Evolutionary conservation across 1,140 invertebrate species (phyloP).

Genomic region (Bombus ignitus): DNA sequence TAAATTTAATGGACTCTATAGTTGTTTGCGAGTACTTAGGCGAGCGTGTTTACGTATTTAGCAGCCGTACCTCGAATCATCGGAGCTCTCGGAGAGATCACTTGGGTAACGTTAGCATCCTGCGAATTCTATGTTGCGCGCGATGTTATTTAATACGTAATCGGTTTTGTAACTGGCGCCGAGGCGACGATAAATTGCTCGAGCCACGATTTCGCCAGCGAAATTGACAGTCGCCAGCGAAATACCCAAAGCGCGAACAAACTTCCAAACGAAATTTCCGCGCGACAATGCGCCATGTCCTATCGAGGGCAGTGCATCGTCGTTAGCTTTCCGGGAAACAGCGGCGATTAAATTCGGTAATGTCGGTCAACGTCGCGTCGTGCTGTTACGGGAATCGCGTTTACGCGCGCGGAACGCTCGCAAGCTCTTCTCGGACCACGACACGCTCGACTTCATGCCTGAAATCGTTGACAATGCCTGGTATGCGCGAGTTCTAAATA

Average conservation of each 20-base stretch:
- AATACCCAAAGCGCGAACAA: not conserved
- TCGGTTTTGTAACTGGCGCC: not conserved
- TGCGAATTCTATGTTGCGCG: not conserved
- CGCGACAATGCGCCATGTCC: not conserved
- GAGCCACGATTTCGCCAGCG: too few species aligned
- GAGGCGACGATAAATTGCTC: not conserved
- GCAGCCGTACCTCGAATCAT: not conserved
- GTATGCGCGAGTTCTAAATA: conserved; percentile 55
- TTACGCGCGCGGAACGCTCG: not conserved
- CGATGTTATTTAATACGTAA: conserved; percentile 3
- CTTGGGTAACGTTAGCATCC: not conserved
- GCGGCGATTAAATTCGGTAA: conserved; percentile 11
- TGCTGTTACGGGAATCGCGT: not conserved
- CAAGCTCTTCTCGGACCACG: not conserved
- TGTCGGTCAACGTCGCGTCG: not conserved
- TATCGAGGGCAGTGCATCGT: not conserved
- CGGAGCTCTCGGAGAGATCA: not conserved
- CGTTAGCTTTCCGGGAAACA: not conserved
- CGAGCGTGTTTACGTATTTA: not conserved
- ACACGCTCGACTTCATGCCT: conserved; percentile 6
- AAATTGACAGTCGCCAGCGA: not conserved
- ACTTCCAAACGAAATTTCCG: conserved; percentile 21
- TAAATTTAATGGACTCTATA: conserved; percentile 29
- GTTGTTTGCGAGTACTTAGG: conserved; percentile 24
- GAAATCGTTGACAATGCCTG: conserved; percentile 34